Conservation (phyloP, 2,888 invertebrate species). For the Trichopoda pennipes region DNA sequence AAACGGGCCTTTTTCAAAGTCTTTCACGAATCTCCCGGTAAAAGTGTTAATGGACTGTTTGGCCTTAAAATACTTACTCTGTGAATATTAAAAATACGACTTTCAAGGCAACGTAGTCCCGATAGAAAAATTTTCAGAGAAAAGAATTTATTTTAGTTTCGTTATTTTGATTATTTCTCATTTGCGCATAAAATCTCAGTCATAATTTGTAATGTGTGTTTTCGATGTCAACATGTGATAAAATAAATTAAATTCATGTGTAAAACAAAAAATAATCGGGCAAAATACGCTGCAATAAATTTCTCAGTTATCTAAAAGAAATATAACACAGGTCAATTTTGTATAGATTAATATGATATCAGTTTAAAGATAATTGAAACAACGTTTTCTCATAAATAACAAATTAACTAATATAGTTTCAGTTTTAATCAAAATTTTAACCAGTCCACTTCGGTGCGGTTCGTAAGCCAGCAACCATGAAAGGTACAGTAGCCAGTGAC, state of each 20-base stretch:
- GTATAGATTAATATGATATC: too few relatives aligned
- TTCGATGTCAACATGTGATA: neutral
- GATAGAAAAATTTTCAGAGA: too few relatives aligned
- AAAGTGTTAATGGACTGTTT: too few relatives aligned
- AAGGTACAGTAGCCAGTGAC: neutral
- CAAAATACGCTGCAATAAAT: neutral
- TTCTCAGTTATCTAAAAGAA: neutral
- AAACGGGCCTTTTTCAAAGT: too few relatives aligned
- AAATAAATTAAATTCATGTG: too few relatives aligned
- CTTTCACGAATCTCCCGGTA: too few relatives aligned
- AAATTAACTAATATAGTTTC: neutral
- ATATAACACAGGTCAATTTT: neutral
- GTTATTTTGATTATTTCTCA: too few relatives aligned
- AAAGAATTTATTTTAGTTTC: too few relatives aligned
- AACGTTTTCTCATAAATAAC: slow-evolving; percentile 1
- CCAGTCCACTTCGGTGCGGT: neutral
- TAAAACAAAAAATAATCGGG: too few relatives aligned
- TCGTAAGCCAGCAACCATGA: neutral
- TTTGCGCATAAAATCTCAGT: slow-evolving; percentile 11
- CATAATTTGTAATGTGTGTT: slow-evolving; percentile 11
- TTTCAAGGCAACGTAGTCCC: too few relatives aligned
- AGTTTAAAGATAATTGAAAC: neutral
- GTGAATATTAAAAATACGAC: too few relatives aligned
- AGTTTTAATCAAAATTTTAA: slow-evolving; percentile 2
- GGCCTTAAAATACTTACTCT: too few relatives aligned